Evolutionary conservation across 2,797 vertebrate genomes (phyloP).

Genomic region (Mus minutoides): DNA sequence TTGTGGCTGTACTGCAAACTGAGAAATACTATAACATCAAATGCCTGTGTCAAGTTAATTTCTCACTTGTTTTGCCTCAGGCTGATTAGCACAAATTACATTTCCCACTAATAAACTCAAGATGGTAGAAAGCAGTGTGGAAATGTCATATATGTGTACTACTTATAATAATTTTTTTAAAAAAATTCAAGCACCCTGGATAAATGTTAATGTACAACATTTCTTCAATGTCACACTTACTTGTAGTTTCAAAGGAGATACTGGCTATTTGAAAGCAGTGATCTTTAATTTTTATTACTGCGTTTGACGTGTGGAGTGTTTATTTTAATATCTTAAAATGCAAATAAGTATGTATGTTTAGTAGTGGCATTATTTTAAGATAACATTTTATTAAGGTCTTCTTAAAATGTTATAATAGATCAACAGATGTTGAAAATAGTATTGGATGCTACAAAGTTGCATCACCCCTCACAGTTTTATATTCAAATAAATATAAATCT

Average conservation of each 20-base stretch:
- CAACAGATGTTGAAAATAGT: slow-evolving; percentile 47
- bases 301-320: background rate
- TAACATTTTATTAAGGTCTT: slow-evolving; percentile 33
- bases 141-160: slow-evolving; percentile 65
- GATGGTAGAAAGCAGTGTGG: slow-evolving; percentile 65
- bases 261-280: background rate
- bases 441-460: background rate
- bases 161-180: slow-evolving; percentile 40
- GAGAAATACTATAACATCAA: slow-evolving; percentile 77
- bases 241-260: slow-evolving; percentile 38
- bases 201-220: slow-evolving; percentile 60
- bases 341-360: slow-evolving; percentile 32
- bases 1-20: slow-evolving; percentile 53
- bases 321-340: slow-evolving; percentile 52
- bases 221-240: background rate
- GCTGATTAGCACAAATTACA: slow-evolving; percentile 83
- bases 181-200: slow-evolving; percentile 71
- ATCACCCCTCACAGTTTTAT: background rate
- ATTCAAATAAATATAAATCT: background rate
- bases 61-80: slow-evolving; percentile 69
- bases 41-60: slow-evolving; percentile 78
- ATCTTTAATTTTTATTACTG: background rate
- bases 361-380: background rate
- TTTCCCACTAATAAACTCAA: slow-evolving; percentile 79
- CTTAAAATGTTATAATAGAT: slow-evolving; percentile 5